Conservation (phyloP, 2,797 vertebrate species). For the Parauchenoglanis ngamensis region DNA sequence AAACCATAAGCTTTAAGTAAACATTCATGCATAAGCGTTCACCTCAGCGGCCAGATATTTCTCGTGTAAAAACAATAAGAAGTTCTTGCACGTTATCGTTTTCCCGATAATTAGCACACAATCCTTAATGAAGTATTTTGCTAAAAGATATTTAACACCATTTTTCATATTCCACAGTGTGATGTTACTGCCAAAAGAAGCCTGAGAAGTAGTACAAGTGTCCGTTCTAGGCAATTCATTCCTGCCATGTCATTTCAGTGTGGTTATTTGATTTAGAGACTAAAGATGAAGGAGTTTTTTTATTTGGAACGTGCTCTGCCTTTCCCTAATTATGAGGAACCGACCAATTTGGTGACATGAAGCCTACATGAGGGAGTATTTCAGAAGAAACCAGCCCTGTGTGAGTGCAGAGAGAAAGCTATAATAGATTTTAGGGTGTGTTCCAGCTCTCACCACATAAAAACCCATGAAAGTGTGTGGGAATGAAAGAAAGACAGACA, state of each 20-base stretch:
- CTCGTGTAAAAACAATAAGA: not conserved
- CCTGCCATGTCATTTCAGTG: not conserved
- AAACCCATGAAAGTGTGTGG: not conserved
- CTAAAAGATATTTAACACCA: not conserved
- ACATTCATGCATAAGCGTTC: not conserved
- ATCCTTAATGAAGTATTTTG: not conserved
- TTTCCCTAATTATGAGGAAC: not conserved
- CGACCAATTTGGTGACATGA: conserved; percentile 9
- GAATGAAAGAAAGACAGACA: not conserved
- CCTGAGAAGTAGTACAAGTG: not conserved
- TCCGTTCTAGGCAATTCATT: not conserved
- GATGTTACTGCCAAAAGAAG: not conserved
- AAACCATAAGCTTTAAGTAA: not conserved
- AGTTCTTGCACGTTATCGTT: not conserved
- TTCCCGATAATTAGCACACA: not conserved
- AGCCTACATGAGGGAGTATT: conserved; percentile 14
- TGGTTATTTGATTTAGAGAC: not conserved
- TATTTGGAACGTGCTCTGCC: not conserved
- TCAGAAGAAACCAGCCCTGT: not conserved
- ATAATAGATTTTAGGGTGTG: conserved; percentile 1
- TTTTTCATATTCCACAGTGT: not conserved
- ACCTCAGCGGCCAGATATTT: not conserved
- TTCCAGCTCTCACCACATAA: not conserved
- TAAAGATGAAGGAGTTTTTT: not conserved
- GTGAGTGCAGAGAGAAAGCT: not conserved